Evolutionary conservation across 2,888 invertebrate species (phyloP).

Genomic region (Tiphia femorata): DNA sequence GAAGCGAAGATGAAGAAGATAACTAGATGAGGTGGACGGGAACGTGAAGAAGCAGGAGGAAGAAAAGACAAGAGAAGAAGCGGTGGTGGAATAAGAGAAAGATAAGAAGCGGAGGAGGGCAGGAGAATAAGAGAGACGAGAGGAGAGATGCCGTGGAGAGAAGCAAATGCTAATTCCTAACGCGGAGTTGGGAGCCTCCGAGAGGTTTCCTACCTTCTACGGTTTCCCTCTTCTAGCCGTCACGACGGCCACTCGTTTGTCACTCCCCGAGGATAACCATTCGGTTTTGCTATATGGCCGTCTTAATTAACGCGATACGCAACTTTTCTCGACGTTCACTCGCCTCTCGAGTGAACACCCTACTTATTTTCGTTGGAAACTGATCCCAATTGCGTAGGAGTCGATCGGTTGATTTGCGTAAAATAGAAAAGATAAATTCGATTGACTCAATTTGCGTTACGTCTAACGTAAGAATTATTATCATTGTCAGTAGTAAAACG

Average conservation of each 20-base stretch:
- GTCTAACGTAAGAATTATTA: too few relatives aligned
- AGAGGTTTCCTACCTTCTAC: conserved; percentile 69
- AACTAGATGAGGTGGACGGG: too few relatives aligned
- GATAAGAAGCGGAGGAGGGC: conserved; percentile 25
- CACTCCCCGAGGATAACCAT: conserved; percentile 6
- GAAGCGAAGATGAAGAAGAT: too few relatives aligned
- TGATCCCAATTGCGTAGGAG: too few relatives aligned
- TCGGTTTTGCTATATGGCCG: too few relatives aligned
- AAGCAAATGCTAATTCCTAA: conserved; percentile 63
- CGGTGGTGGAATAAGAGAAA: conserved; percentile 8
- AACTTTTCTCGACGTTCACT: conserved; percentile 5
- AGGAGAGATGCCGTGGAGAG: conserved; percentile 60
- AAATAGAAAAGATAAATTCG: too few relatives aligned
- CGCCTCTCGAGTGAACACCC: too few relatives aligned
- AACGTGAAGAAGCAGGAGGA: conserved; percentile 13
- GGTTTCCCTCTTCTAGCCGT: conserved; percentile 63
- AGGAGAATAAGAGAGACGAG: conserved; percentile 40
- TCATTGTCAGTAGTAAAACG: too few relatives aligned
- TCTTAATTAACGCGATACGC: too few relatives aligned
- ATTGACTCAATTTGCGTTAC: too few relatives aligned
- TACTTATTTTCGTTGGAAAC: too few relatives aligned
- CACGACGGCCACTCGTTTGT: conserved; percentile 32
- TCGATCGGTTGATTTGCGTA: too few relatives aligned
- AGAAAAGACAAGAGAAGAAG: conserved; percentile 5
- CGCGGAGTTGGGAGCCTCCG: conserved; percentile 63